Conservation (phyloP, 1,140 invertebrate genomes). For the Zaprionus africanus region DNA sequence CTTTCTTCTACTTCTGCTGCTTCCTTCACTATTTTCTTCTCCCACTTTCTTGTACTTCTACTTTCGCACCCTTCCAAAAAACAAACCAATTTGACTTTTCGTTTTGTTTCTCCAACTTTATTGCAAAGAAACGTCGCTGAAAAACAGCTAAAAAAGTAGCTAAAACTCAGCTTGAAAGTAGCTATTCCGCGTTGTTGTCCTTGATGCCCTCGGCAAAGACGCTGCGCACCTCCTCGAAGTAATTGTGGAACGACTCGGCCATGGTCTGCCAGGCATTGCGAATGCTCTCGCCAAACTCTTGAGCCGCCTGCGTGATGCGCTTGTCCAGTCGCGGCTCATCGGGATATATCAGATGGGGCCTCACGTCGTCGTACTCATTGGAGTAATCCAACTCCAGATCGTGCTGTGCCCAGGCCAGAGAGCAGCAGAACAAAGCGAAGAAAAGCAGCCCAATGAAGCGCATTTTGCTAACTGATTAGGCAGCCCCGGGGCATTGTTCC, state of each 20-base stretch:
- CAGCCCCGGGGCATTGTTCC: neutral
- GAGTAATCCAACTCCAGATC: conserved; percentile 61
- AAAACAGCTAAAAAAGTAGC: neutral
- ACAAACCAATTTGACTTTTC: neutral
- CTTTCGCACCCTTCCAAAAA: neutral
- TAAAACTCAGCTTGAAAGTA: too few species aligned
- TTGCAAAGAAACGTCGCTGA: neutral
- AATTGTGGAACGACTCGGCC: conserved; percentile 58
- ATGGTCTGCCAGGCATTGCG: conserved; percentile 65
- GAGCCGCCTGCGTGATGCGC: conserved; percentile 44
- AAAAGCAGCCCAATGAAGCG: conserved; percentile 18
- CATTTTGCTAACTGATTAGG: conserved; percentile 57
- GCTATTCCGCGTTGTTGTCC: conserved; percentile 18
- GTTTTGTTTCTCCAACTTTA: neutral
- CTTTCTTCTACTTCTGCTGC: too few species aligned
- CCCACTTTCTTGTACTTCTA: neutral
- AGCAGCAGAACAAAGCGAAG: neutral
- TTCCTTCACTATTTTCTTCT: too few species aligned
- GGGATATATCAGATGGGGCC: conserved; percentile 60
- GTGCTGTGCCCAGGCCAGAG: conserved; percentile 10
- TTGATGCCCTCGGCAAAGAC: conserved; percentile 38
- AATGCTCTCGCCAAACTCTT: conserved; percentile 53
- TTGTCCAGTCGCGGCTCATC: conserved; percentile 62
- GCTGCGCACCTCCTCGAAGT: conserved; percentile 51
- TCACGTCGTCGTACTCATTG: conserved; percentile 70